These are phyloP conservation scores for Liolophura sinensis DNA, from an alignment of 1,140 invertebrate genomes.

Conservation along the genomic window DNA sequence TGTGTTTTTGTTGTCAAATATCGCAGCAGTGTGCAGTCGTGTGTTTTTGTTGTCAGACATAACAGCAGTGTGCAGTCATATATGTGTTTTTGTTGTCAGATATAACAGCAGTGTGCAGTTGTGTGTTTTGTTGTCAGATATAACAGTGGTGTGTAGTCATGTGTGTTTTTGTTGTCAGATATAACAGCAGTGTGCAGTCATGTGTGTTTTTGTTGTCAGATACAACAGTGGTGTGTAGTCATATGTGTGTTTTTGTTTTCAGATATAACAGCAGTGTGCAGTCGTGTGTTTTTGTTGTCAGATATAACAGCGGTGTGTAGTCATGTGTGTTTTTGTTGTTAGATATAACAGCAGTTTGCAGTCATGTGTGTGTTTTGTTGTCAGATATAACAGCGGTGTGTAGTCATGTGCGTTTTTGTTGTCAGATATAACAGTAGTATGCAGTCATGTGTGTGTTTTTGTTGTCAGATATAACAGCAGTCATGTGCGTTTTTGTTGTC, in stretches of 20 bases:
- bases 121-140: slow-evolving; percentile 64
- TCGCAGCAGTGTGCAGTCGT: slow-evolving; percentile 79
- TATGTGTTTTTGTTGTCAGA: slow-evolving; percentile 61
- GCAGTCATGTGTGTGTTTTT: slow-evolving; percentile 56
- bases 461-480: slow-evolving; percentile 78
- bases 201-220: slow-evolving; percentile 61
- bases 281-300: slow-evolving; percentile 24
- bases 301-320: slow-evolving; percentile 88
- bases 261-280: slow-evolving; percentile 89
- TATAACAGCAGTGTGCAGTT: slow-evolving; percentile 82
- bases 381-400: slow-evolving; percentile 87
- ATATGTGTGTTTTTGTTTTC: slow-evolving; percentile 18
- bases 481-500: slow-evolving; percentile 47
- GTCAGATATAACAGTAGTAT: slow-evolving; percentile 84
- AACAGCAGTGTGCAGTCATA: slow-evolving; percentile 76
- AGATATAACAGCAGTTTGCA: slow-evolving; percentile 89
- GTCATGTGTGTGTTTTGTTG: slow-evolving; percentile 17
- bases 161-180: slow-evolving; percentile 62
- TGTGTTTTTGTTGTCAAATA: slow-evolving; percentile 64
- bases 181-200: slow-evolving; percentile 81
- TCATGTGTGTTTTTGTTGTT: slow-evolving; percentile 18
- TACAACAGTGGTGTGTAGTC: slow-evolving; percentile 82
- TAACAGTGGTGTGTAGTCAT: slow-evolving; percentile 79
- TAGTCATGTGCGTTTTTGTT: slow-evolving; percentile 44
- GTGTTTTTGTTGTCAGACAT: slow-evolving; percentile 67